Base-by-base conservation (phyloP, 2,113 vertebrate species). In the Gnathonemus longibarbis region DNA sequence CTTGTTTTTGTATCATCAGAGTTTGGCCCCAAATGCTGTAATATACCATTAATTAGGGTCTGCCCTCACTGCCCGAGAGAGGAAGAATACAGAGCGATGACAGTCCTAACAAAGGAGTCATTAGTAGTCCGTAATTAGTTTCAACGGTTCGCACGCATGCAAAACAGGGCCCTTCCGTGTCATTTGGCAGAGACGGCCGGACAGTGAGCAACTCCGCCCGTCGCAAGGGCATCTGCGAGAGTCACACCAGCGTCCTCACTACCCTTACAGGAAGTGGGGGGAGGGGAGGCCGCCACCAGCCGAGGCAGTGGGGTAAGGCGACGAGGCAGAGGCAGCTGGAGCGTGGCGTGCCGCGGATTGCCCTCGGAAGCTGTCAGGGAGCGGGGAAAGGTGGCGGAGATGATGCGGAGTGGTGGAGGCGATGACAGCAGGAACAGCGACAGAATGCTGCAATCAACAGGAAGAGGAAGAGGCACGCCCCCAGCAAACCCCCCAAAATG, bases 1-100 rank as follows among this genome's bases (percentile, higher is more conserved):
- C 49, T 52, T 52, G 49, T 52, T 87, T 87, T 45, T 35, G 85
- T 49, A 31, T 87, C 49, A 31, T 87, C 45, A 17, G 48, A 53
- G 85, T 87, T 87, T 87, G 85, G 85, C 3, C 49, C 6, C 27
- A 13, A 52, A n/a, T 53, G 45, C 48, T 31, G 27, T 46, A 52
- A 87, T 87, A 87, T 52, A 52, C 85, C 48, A 48, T 49, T 87
- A 87, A 84, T 90, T 70, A 87, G 87, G 31, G 45, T 45, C 35
- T 58, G 35, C 87, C 53, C 50, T 24, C 17, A 58, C 87, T 31
- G 87, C 53, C 53, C 5, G 27, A n/a, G 85, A 87, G 49, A 87
- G 49, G 8, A 58, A 88, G 17, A 53, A 62, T 19, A 58, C 17
- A 42, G 50, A 42, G 31, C 35, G 6, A 58, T 58, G 53, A 45